Percentiles rank a stretch among this genome's conserved stretches.
Conservation (phyloP, 2,797 vertebrate species). For the Euphonia xanthogaster region DNA sequence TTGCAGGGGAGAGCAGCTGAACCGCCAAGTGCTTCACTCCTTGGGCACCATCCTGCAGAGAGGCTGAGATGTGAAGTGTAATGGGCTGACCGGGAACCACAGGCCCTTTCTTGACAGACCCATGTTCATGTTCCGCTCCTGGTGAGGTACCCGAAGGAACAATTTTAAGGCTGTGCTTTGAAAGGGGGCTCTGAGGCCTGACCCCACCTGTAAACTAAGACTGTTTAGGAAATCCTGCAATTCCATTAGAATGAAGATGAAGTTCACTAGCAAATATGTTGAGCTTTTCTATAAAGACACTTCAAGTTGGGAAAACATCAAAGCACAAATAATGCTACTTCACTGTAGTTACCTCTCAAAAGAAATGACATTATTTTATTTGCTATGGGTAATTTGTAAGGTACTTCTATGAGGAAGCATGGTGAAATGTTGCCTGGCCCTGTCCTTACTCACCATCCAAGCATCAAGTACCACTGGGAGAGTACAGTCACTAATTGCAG, state of each 20-base stretch:
- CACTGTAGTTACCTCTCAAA: not conserved
- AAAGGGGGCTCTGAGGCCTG: not conserved
- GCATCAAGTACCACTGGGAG: not conserved
- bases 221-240: not conserved
- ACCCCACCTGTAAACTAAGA: rapidly evolving
- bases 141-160: not conserved
- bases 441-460: not conserved
- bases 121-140: not conserved
- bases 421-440: not conserved
- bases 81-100: rapidly evolving
- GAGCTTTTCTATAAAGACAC: not conserved
- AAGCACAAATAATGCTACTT: not conserved
- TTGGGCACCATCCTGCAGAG: not conserved
- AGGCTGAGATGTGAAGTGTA: not conserved
- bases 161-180: not conserved
- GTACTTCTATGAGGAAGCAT: not conserved
- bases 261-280: not conserved
- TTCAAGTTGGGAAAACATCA: not conserved
- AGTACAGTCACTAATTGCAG: not conserved
- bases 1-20: not conserved
- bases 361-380: not conserved
- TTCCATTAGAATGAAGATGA: not conserved
- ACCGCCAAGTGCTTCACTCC: not conserved
- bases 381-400: not conserved
- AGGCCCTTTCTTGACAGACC: not conserved